Base-by-base conservation (phyloP, 2,797 vertebrate species). In the Enteromius viviparus region DNA sequence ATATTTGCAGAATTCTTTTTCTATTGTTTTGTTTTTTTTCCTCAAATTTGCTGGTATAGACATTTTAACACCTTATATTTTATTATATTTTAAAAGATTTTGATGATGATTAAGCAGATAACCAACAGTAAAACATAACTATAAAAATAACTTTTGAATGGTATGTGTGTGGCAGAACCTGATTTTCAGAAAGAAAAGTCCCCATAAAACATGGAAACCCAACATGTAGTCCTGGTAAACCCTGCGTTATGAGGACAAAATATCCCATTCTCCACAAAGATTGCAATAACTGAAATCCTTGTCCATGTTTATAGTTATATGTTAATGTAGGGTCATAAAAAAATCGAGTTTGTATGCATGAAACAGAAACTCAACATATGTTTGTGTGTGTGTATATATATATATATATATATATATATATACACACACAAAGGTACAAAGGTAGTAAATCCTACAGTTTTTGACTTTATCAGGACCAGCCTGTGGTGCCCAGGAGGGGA, bases 1-100 rank as follows among this genome's bases (percentile, higher is more conserved):
- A 62, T 14, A 15, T 53, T 40, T 75, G 21, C 12, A 58, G 21
- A 51, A 51, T 17, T 19, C 8, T 49, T 49, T 19, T n/a, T 26
- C n/a, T 26, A 15, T 29, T 51, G 47, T 11, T 37, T 62, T 10
- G 53, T 55, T 14, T 32, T 32, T 37, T 5, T 9, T 1, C 21
- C 11, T 1, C 2, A 19, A 2, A 51, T 32, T 45, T 70, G 15
- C 68, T 47, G n/a, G 8, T 70, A 45, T 14, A 29, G 23, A 47
- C 68, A 70, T 70, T 70, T 45, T 45, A 69, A 69, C 40, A 15
- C 21, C 11, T 69, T 34, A 34, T 32, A 53, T 74, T n/a, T n/a
- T 64, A 7, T 17, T 71, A 26, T 29, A 15, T 71, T 72, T 51
- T 71, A 11, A 29, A 12, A 1, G 2, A 17, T 47, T 70, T 26